Evolutionary conservation across 1,140 invertebrate species (phyloP), one percentile per base, ranked within the genome.

Genomic region (Drosophila littoralis): DNA sequence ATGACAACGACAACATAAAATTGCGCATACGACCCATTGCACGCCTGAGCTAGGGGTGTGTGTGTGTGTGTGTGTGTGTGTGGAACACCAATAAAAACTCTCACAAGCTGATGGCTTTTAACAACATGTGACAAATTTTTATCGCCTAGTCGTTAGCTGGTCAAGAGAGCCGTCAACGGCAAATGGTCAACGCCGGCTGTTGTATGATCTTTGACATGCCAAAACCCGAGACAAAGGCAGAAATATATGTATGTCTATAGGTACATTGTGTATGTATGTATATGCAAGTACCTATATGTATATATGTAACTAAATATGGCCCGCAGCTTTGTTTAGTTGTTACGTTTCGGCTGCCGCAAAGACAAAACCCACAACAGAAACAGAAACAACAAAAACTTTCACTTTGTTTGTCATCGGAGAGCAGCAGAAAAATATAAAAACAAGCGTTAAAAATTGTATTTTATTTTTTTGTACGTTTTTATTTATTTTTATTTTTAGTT

Each of bases 301-400:
- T 43, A 57, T 77, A 51, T 48, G 57, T 28, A 46, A 45, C 38
- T 50, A 52, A 57, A 68, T 78, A 75, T 86, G 70, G 75, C 81
- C 82, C 81, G 82, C 76, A 88, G 83, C 69, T 83, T 77, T 83
- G 79, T 79, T 86, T 79, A 86, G 83, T 86, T 86, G 83, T 89
- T 88, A 86, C 83, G 79, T 79, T 86, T 88, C 17, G 33, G 68
- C 69, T 75, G 76, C 52, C 28, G 38, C 77, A 70, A 67, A 85
- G 61, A 79, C 46, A 88, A 82, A 68, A 82, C 70, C 55, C 66
- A 10, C 51, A 66, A 48, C 17, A 75, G 6, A 35, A 51, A 69
- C 35, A 35, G 51, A 69, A 61, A 52, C 32, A 71, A 70, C 73
- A 81, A 86, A 86, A 82, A 83, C 83, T 86, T 86, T 86, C 83